A percentile compares a stretch with the other conserved stretches of the same genome.
Evolutionary conservation across 1,140 invertebrate species (phyloP).

Genomic region (Phthorimaea operculella): DNA sequence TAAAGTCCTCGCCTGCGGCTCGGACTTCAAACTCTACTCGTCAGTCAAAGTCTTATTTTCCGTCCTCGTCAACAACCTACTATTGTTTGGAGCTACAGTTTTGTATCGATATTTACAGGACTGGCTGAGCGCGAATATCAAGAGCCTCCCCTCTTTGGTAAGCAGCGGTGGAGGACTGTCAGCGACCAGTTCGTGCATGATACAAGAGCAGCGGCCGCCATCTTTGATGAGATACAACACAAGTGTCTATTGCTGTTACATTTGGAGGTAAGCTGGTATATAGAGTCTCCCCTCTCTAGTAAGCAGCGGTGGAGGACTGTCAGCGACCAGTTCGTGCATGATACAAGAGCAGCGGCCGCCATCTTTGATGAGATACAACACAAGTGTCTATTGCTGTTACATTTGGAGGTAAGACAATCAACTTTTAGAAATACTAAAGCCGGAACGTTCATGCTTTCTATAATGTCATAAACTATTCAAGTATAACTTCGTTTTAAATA

Average conservation of each 20-base stretch:
- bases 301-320: conserved; percentile 27
- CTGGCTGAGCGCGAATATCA: conserved; percentile 41
- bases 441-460: no score
- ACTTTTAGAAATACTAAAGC: no score
- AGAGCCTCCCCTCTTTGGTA: conserved; percentile 26
- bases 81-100: no score
- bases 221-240: conserved; percentile 90
- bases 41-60: no score
- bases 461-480: no score
- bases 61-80: no score
- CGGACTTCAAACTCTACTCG: no score
- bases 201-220: conserved; percentile 75
- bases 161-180: conserved; percentile 26
- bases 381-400: conserved; percentile 89
- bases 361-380: conserved; percentile 91
- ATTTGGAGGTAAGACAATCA: conserved; percentile 79
- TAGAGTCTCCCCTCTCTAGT: conserved; percentile 26
- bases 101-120: conserved; percentile 29
- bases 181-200: conserved; percentile 57
- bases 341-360: conserved; percentile 74
- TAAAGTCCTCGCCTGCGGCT: no score
- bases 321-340: conserved; percentile 52
- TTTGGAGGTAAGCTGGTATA: conserved; percentile 87
- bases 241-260: conserved; percentile 92
- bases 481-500: no score